Conservation (phyloP, 1,140 invertebrate species). For the Drosophila sproati region DNA sequence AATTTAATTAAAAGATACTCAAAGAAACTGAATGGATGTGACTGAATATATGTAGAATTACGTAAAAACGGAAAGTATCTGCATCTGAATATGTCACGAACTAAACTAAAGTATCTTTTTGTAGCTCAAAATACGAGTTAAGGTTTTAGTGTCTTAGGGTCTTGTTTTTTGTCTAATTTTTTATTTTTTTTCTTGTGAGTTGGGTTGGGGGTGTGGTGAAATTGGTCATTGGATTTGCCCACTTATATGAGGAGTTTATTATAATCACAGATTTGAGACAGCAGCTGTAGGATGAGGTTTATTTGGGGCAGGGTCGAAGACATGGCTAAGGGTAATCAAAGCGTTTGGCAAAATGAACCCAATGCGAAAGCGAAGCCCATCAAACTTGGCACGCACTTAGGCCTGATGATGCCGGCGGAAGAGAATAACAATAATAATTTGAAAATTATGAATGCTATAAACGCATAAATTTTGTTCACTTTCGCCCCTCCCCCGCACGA, state of each 20-base stretch:
- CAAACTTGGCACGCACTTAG: constrained; percentile 60
- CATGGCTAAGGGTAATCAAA: constrained; percentile 34
- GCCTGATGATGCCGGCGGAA: constrained; percentile 59
- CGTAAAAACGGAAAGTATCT: neutral
- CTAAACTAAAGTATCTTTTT: too few species aligned
- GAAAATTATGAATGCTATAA: constrained; percentile 82
- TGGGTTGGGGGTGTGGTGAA: constrained; percentile 1
- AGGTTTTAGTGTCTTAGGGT: neutral
- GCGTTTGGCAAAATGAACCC: constrained; percentile 28
- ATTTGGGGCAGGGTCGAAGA: neutral
- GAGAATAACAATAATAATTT: constrained; percentile 77
- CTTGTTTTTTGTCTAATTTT: neutral
- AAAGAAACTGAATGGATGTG: neutral
- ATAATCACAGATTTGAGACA: constrained; percentile 15
- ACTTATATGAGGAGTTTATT: constrained; percentile 32
- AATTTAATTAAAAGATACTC: neutral
- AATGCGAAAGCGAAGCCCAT: constrained; percentile 26
- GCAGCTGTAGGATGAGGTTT: constrained; percentile 11
- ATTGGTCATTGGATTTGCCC: constrained; percentile 50
- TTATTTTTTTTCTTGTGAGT: neutral
- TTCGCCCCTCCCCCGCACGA: neutral
- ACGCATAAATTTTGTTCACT: constrained; percentile 73
- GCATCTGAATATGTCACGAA: neutral
- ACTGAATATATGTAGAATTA: neutral
- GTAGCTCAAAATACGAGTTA: neutral